Conservation (phyloP, 2,888 invertebrate genomes). For the Nowickia ferox region DNA sequence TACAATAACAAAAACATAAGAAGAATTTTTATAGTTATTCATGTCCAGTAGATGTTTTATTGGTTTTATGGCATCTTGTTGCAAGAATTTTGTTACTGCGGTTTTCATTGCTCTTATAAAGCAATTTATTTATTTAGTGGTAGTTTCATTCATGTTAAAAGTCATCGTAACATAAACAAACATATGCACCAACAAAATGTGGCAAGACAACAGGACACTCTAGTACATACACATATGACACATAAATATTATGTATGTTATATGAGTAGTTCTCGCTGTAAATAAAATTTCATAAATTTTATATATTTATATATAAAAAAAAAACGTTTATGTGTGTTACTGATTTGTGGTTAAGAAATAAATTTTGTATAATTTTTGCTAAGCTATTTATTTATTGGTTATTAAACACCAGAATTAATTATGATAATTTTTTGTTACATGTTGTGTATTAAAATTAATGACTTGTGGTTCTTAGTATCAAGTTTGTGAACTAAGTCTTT, state of each 20-base stretch:
- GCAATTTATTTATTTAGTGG: constrained; percentile 71
- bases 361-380: not conserved
- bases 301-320: too few species aligned
- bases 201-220: constrained; percentile 1
- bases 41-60: constrained; percentile 65
- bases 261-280: constrained; percentile 3
- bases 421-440: not conserved
- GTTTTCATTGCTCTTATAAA: constrained; percentile 66
- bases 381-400: not conserved
- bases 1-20: constrained; percentile 17
- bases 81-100: constrained; percentile 50
- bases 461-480: not conserved
- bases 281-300: constrained; percentile 18
- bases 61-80: constrained; percentile 53
- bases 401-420: too few species aligned
- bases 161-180: constrained; percentile 65
- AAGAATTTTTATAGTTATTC: constrained; percentile 54
- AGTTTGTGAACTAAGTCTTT: constrained; percentile 3
- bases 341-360: constrained; percentile 32
- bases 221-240: not conserved
- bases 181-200: constrained; percentile 51
- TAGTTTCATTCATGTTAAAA: constrained; percentile 70
- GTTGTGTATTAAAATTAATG: not conserved
- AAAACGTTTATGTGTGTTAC: constrained; percentile 17
- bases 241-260: constrained; percentile 1